Conservation (phyloP, 2,888 invertebrate genomes). For the Lithophane socia region DNA sequence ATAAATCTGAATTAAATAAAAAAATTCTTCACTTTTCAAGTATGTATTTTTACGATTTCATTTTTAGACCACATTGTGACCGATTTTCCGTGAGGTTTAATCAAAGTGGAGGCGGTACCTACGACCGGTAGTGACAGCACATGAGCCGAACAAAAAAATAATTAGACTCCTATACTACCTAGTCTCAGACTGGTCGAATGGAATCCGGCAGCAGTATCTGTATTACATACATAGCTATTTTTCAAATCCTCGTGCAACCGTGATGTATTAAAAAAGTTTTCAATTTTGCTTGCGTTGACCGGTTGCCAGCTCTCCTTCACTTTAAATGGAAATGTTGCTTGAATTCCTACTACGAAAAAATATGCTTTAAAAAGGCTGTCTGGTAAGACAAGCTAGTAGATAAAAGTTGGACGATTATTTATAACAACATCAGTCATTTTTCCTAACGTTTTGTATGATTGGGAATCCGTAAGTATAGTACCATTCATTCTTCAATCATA, state of each 20-base stretch:
- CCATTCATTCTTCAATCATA: background rate
- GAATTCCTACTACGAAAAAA: slow-evolving; percentile 43
- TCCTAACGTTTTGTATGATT: background rate
- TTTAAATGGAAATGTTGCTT: slow-evolving; percentile 60
- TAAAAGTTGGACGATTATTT: slow-evolving; percentile 26
- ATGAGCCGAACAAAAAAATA: background rate
- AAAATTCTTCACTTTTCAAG: too few relatives aligned
- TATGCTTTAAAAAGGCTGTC: slow-evolving; percentile 17
- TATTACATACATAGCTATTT: slow-evolving; percentile 25
- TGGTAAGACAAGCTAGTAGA: background rate
- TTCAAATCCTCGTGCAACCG: slow-evolving; percentile 44
- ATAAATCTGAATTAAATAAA: background rate
- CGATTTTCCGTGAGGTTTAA: background rate
- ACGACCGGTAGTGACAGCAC: background rate
- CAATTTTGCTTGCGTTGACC: slow-evolving; percentile 58
- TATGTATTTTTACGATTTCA: background rate
- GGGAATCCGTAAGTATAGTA: background rate
- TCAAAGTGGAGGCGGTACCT: background rate
- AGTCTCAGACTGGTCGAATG: background rate
- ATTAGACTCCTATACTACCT: background rate
- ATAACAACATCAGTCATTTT: background rate
- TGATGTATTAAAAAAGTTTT: slow-evolving; percentile 62
- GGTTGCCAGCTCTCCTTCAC: slow-evolving; percentile 54
- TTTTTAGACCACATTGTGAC: background rate
- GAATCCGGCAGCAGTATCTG: slow-evolving; percentile 12